These are phyloP conservation scores for Scytalopus superciliaris DNA, from an alignment of 2,113 vertebrate species.

Conservation along the genomic window DNA sequence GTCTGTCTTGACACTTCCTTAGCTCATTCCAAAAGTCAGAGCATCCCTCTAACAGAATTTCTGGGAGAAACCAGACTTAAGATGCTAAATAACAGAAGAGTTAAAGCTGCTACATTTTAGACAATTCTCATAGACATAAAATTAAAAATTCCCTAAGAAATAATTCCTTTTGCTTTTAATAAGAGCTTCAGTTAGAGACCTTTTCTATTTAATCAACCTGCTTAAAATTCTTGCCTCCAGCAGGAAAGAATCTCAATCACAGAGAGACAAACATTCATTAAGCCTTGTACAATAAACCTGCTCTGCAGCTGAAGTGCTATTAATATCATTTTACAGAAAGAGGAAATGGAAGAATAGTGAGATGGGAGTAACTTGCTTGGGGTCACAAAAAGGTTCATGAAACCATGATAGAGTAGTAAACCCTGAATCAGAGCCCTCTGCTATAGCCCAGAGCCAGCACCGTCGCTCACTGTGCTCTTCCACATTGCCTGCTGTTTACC, in stretches of 20 bases:
- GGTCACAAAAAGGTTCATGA: conserved; percentile 46
- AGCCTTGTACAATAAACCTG: conserved; percentile 55
- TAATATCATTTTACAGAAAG: conserved; percentile 70
- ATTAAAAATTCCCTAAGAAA: not conserved
- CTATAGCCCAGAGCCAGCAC: not conserved
- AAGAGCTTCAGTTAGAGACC: not conserved
- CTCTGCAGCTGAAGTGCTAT: conserved; percentile 63
- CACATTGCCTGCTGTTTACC: not conserved
- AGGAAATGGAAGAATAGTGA: conserved; percentile 65
- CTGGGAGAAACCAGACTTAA: not conserved
- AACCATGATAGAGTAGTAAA: conserved; percentile 13
- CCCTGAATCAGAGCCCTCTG: not conserved
- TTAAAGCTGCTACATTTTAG: not conserved
- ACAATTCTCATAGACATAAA: not conserved
- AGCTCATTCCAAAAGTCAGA: not conserved
- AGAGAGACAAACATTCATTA: conserved; percentile 65
- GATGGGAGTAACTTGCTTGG: conserved; percentile 58
- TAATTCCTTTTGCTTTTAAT: conserved; percentile 17
- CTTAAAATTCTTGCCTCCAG: conserved; percentile 59
- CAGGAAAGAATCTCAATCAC: conserved; percentile 58
- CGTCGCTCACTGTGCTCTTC: not conserved
- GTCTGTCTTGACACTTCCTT: not conserved
- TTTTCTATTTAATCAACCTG: conserved; percentile 35
- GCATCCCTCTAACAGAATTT: not conserved
- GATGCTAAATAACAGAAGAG: not conserved